Base-by-base conservation (phyloP, 2,888 invertebrate species). In the Drosophila diplacantha region DNA sequence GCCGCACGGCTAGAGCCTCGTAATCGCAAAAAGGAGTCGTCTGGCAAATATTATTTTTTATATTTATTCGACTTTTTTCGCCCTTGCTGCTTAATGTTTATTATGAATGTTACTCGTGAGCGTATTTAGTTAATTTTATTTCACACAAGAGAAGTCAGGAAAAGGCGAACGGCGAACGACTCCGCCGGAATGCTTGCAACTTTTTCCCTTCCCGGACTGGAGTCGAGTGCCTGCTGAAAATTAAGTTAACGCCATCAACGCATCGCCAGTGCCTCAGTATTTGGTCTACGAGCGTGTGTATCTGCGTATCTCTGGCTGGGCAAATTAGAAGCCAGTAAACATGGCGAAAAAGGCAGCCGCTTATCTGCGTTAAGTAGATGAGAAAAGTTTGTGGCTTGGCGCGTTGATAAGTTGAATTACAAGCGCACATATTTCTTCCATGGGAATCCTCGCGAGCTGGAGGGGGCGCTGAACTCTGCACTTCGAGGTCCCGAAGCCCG, bases 101-200 rank as follows among this genome's bases (percentile, higher is more conserved):
- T 84, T 84, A 84, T 84, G 84, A 81, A 81, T 81, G 81, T 83
- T 84, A 77, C 81, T 81, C 81, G 81, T 83, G 81, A 81, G 81
- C 81, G 84, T 81, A 81, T 84, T 81, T 81, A 81, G 84, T 81
- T 81, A 81, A 81, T 81, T 81, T 81, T 81, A 81, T 81, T 83
- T 84, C 81, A 81, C 84, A 81, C 81, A 77, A 81, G 81, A 84
- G 81, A 71, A 83, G 81, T 57, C 72, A 55, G 72, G 54, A 61
- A 68, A 77, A 51, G 52, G 57, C 62, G 81, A 59, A 43, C 16
- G 41, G 38, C 58, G 81, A 59, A 29, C 44, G 44, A 16, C 64
- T 31, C 58, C 65, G 59, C 58, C 41, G 57, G 65, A 72, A 60
- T 71, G 70, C 74, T 67, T 56, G 83, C 70, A 38, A 51, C 51